These are phyloP conservation scores for Prenolepis imparis DNA, from an alignment of 2,888 invertebrate species.

Conservation along the genomic window DNA sequence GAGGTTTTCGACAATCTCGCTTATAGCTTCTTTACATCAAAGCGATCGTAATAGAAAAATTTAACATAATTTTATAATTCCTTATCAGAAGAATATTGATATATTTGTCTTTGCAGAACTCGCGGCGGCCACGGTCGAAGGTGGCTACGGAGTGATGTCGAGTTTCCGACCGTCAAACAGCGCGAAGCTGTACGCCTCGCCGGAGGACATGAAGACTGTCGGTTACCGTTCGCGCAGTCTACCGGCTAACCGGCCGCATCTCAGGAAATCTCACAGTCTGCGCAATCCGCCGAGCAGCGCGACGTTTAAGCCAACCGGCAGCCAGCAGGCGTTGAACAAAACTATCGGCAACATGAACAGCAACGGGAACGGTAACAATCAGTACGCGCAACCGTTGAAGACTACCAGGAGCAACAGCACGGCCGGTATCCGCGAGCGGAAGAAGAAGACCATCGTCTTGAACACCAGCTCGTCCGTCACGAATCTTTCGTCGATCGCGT, in stretches of 20 bases:
- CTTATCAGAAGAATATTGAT: background rate
- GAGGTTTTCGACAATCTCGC: background rate
- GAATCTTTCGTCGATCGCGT: conserved; percentile 81
- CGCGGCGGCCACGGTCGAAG: conserved; percentile 84
- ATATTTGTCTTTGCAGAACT: conserved; percentile 80
- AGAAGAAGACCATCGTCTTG: conserved; percentile 84
- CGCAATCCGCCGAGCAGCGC: conserved; percentile 86
- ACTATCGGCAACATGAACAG: conserved; percentile 63
- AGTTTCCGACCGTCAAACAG: conserved; percentile 96
- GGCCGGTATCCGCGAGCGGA: conserved; percentile 82
- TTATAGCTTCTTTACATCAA: background rate
- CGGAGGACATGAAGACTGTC: conserved; percentile 93
- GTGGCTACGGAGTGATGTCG: conserved; percentile 90
- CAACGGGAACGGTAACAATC: conserved; percentile 84
- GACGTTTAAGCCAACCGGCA: conserved; percentile 84
- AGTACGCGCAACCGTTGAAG: conserved; percentile 88
- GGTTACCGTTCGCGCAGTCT: conserved; percentile 89
- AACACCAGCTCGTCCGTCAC: conserved; percentile 85
- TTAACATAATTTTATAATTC: background rate
- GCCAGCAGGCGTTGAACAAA: conserved; percentile 63
- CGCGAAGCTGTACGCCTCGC: conserved; percentile 95
- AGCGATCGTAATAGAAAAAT: background rate
- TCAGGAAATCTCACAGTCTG: conserved; percentile 89
- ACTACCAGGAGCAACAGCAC: conserved; percentile 85
- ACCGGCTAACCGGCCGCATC: conserved; percentile 88